Conservation (phyloP, 1,140 invertebrate species). For the Heliconius congener region DNA sequence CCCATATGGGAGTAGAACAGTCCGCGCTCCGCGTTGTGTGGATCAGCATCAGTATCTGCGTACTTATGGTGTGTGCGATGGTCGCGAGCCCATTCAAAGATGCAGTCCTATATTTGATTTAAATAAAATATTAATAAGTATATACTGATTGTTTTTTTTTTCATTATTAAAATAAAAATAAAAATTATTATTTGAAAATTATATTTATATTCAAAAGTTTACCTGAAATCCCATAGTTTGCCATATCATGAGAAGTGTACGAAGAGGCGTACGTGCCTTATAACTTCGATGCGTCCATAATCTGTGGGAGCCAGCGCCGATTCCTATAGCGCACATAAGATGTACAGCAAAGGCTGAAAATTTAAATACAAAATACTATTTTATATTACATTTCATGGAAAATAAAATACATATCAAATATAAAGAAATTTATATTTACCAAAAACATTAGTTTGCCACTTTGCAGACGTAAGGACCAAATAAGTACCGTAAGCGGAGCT, state of each 20-base stretch:
- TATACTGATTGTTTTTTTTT: background rate
- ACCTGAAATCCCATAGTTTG: constrained; percentile 93
- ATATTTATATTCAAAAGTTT: constrained; percentile 48
- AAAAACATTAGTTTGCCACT: constrained; percentile 86
- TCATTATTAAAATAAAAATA: background rate
- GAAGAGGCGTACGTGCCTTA: constrained; percentile 91
- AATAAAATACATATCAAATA: background rate
- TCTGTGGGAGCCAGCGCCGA: constrained; percentile 94
- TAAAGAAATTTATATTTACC: constrained; percentile 78
- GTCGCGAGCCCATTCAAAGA: constrained; percentile 84
- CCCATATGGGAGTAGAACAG: constrained; percentile 94
- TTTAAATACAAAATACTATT: background rate
- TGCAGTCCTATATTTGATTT: constrained; percentile 58
- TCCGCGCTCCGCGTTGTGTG: constrained; percentile 90
- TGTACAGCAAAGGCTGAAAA: constrained; percentile 82
- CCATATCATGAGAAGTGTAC: constrained; percentile 87
- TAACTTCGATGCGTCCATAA: constrained; percentile 94
- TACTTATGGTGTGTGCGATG: constrained; percentile 92
- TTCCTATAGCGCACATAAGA: constrained; percentile 85
- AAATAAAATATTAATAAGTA: background rate
- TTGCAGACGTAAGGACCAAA: constrained; percentile 85
- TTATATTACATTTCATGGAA: background rate
- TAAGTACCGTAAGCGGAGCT: constrained; percentile 89
- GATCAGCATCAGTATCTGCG: constrained; percentile 91
- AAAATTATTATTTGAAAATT: background rate